Evolutionary conservation across 1,140 invertebrate species (phyloP).

Genomic region (Ceratosolen fusciceps): DNA sequence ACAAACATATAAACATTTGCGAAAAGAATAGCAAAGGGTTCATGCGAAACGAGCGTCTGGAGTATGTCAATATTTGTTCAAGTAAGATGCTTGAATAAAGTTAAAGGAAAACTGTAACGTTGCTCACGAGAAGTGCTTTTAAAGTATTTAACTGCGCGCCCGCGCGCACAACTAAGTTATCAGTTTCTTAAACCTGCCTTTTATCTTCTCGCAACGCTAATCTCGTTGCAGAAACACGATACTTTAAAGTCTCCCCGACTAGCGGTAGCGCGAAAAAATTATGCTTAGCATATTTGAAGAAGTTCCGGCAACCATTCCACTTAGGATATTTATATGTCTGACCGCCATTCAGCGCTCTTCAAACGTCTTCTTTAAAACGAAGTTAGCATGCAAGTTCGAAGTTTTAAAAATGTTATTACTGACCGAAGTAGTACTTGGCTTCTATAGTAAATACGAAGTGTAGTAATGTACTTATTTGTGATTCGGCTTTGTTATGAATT

Average conservation of each 20-base stretch:
- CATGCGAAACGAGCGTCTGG: background rate
- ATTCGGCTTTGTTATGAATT: background rate
- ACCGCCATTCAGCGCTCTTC: constrained; percentile 5
- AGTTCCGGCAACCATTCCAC: constrained; percentile 25
- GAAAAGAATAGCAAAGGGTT: background rate
- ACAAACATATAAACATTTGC: background rate
- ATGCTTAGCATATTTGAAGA: constrained; percentile 25
- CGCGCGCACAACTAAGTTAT: constrained; percentile 4
- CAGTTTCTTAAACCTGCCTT: constrained; percentile 19
- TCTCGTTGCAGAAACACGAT: constrained; percentile 14
- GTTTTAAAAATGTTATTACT: background rate
- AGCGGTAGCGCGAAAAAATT: constrained; percentile 3
- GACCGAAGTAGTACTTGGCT: background rate
- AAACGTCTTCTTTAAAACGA: constrained; percentile 15
- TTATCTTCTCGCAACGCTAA: constrained; percentile 11
- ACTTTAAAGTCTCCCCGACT: background rate
- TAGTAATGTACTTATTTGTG: constrained; percentile 1
- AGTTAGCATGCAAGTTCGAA: background rate
- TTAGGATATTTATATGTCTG: constrained; percentile 22
- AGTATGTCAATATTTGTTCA: constrained; percentile 4
- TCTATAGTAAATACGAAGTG: background rate
- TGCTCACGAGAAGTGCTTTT: background rate
- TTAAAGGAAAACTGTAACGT: background rate
- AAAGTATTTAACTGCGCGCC: background rate
- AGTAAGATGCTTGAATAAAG: background rate